phyloP scores from a whole-genome alignment of 1,140 invertebrate species.

The Bombus waltoni region DNA sequence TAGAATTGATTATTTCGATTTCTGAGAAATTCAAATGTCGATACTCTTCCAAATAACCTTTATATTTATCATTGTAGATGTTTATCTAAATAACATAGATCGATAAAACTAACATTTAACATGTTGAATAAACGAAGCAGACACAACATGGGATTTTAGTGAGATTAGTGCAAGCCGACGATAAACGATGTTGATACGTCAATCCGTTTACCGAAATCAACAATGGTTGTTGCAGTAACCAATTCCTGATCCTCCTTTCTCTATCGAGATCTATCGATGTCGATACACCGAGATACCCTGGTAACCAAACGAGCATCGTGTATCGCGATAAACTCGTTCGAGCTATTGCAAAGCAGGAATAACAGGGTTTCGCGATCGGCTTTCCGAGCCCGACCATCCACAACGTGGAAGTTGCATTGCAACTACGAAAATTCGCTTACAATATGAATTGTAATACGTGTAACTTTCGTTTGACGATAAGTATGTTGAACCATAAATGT shows the following conservation, averaged over 20 bases:
- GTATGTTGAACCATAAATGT: not conserved
- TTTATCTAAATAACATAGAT: not conserved
- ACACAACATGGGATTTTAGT: slow-evolving; percentile 1
- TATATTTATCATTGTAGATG: not conserved
- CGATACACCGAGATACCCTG: slow-evolving; percentile 21
- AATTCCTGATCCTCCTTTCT: slow-evolving; percentile 26
- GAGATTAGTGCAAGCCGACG: not conserved
- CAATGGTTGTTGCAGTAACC: slow-evolving; percentile 25
- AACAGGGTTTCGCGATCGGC: slow-evolving; percentile 17
- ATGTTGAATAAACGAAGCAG: not conserved
- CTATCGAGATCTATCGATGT: slow-evolving; percentile 30
- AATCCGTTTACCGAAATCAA: slow-evolving; percentile 27
- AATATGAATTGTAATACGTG: no score
- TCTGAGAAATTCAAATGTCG: not conserved
- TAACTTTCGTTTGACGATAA: not conserved
- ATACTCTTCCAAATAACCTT: not conserved
- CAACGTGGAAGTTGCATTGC: not conserved
- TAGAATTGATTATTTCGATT: not conserved
- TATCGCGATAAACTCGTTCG: slow-evolving; percentile 34
- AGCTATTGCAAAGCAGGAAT: slow-evolving; percentile 14
- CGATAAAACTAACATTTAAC: not conserved
- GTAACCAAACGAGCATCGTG: slow-evolving; percentile 21
- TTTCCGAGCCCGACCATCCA: not conserved
- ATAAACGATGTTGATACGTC: slow-evolving; percentile 28
- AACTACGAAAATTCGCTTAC: not conserved